Evolutionary conservation across 2,888 invertebrate species (phyloP).

Genomic region (Drosophila bunnanda): DNA sequence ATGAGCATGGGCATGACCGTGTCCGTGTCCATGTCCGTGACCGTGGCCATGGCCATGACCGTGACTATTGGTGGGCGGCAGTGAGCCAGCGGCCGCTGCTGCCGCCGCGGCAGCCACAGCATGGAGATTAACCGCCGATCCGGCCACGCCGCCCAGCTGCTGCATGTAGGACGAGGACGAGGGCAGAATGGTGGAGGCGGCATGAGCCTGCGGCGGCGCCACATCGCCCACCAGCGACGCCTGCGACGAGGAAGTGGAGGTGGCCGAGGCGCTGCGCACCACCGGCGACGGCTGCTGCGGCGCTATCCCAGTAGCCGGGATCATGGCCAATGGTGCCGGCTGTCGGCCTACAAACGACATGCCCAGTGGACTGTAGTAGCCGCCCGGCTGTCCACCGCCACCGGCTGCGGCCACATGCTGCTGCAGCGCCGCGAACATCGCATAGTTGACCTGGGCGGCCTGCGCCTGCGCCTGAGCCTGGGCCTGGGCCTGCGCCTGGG

Average conservation of each 20-base stretch:
- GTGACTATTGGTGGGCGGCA: constrained; percentile 80
- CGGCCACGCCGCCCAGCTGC: constrained; percentile 35
- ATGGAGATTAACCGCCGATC: constrained; percentile 49
- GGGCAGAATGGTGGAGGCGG: constrained; percentile 76
- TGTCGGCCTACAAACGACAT: constrained; percentile 79
- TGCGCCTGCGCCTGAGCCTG: constrained; percentile 54
- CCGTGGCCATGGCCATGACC: constrained; percentile 35
- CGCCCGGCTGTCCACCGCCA: constrained; percentile 69
- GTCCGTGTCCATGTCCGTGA: constrained; percentile 8
- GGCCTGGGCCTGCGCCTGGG: constrained; percentile 39
- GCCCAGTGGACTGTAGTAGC: constrained; percentile 81
- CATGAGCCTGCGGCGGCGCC: constrained; percentile 83
- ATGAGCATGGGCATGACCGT: constrained; percentile 13
- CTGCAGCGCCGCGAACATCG: constrained; percentile 82
- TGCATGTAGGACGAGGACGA: constrained; percentile 73
- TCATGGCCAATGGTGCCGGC: constrained; percentile 54
- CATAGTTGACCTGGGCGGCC: constrained; percentile 74
- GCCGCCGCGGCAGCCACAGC: constrained; percentile 61
- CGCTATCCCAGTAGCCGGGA: constrained; percentile 72
- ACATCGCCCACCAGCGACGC: constrained; percentile 81
- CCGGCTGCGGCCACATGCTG: constrained; percentile 74
- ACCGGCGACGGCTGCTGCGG: constrained; percentile 84
- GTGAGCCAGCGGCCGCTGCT: constrained; percentile 82
- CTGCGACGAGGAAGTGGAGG: constrained; percentile 83
- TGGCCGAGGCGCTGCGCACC: constrained; percentile 85